These are phyloP conservation scores for Eupsittula cactorum DNA, from an alignment of 2,113 vertebrate species.

Conservation along the genomic window DNA sequence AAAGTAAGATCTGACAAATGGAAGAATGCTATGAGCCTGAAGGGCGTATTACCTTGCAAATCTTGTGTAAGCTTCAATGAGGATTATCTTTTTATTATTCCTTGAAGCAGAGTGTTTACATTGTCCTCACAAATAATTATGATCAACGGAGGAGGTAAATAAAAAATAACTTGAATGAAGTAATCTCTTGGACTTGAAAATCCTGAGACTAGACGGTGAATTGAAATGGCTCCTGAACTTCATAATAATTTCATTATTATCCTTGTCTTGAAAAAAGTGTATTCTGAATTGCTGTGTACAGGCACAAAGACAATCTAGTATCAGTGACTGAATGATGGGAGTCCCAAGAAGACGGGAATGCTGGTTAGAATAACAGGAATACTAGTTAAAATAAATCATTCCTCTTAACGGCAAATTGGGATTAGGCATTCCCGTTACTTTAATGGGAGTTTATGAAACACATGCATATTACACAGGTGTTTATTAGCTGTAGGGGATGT, in stretches of 20 bases:
- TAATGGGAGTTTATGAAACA: neutral
- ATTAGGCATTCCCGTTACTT: neutral
- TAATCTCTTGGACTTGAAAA: neutral
- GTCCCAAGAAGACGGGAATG: neutral
- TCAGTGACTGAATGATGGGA: neutral
- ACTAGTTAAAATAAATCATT: neutral
- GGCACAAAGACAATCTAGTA: neutral
- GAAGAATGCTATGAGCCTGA: neutral
- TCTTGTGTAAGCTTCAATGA: neutral
- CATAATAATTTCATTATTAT: neutral
- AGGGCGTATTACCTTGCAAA: neutral
- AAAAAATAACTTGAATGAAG: neutral
- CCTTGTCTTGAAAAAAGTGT: neutral
- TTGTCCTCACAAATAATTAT: neutral
- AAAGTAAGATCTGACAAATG: neutral
- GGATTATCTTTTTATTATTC: constrained; percentile 20
- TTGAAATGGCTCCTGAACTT: neutral
- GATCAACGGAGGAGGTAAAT: neutral
- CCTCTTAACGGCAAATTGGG: neutral
- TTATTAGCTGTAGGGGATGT: neutral
- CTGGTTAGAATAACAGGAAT: neutral
- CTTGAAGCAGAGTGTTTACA: neutral
- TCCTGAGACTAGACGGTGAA: neutral
- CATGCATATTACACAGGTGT: neutral
- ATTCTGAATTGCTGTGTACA: neutral